Percentiles rank a stretch among this genome's conserved stretches.
phyloP scores from a whole-genome alignment of 2,113 vertebrate species.

The Colistium nudipinnis region DNA sequence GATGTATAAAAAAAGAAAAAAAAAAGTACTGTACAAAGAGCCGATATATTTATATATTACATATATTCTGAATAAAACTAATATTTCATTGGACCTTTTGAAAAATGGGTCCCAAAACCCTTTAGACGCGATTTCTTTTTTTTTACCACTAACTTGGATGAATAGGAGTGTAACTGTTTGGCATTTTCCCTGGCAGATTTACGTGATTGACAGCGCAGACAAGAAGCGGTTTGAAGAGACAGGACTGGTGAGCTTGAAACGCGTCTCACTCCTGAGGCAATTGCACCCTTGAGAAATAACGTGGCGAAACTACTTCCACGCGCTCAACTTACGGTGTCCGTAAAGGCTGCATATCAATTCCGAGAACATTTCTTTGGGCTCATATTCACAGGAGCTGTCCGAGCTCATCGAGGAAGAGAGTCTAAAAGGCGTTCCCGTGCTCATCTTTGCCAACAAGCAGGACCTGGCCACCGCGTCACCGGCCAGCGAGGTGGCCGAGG shows the following conservation, averaged over 20 bases:
- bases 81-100: too few species aligned
- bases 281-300: not conserved
- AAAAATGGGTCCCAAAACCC: not conserved
- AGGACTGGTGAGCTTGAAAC: slow-evolving; percentile 81
- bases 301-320: not conserved
- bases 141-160: not conserved
- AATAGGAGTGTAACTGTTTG: not conserved
- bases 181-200: slow-evolving; percentile 81
- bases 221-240: slow-evolving; percentile 92
- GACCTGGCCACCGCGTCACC: slow-evolving; percentile 86
- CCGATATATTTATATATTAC: too few species aligned
- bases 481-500: slow-evolving; percentile 86
- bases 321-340: too few species aligned
- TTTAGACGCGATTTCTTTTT: not conserved
- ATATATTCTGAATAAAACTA: too few species aligned
- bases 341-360: not conserved
- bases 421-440: slow-evolving; percentile 84
- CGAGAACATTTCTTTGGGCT: not conserved
- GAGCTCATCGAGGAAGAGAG: slow-evolving; percentile 86
- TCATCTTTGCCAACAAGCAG: slow-evolving; percentile 93
- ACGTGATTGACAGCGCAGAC: slow-evolving; percentile 91
- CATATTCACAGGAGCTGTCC: slow-evolving; percentile 83
- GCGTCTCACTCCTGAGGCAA: not conserved
- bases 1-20: too few species aligned
- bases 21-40: not conserved